These are phyloP conservation scores for Anastatus disparis DNA, from an alignment of 1,140 invertebrate species.

Conservation along the genomic window DNA sequence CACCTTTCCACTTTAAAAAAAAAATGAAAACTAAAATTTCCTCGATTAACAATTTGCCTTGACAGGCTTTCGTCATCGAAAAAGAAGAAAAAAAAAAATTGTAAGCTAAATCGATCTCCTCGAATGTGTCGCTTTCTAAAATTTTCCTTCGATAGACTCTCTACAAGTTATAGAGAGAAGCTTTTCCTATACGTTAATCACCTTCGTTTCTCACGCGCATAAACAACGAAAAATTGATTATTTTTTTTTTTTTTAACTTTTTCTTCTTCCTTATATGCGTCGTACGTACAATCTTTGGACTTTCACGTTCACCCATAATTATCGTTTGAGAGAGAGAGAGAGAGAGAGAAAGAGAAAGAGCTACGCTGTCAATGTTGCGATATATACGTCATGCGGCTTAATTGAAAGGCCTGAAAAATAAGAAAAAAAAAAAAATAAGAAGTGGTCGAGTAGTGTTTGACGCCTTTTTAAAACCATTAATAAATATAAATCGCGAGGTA, in stretches of 20 bases:
- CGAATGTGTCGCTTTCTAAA: slow-evolving; percentile 14
- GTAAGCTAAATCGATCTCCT: no score
- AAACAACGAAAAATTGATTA: slow-evolving; percentile 24
- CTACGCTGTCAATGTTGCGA: slow-evolving; percentile 19
- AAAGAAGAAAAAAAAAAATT: no score
- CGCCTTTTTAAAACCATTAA: slow-evolving; percentile 4
- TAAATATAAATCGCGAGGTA: slow-evolving; percentile 11
- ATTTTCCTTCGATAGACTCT: slow-evolving; percentile 16
- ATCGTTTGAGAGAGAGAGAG: background rate
- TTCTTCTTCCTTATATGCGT: background rate
- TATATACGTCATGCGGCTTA: slow-evolving; percentile 32
- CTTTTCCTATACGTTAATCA: no score
- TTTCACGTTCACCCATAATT: slow-evolving; percentile 18
- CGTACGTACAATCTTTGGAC: background rate
- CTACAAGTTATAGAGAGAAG: no score
- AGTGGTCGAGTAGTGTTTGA: background rate
- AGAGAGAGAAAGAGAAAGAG: background rate
- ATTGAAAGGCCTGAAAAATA: slow-evolving; percentile 14
- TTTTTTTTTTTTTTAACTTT: no score
- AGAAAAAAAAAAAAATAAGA: background rate
- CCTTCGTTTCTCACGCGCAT: slow-evolving; percentile 24
- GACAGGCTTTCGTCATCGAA: no score
- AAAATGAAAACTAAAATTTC: no score
- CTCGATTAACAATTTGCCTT: no score
- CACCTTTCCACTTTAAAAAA: no score